Evolutionary conservation across 2,113 vertebrate species (phyloP), one percentile per base, ranked within the genome.

Genomic region (Ginglymostoma cirratum): DNA sequence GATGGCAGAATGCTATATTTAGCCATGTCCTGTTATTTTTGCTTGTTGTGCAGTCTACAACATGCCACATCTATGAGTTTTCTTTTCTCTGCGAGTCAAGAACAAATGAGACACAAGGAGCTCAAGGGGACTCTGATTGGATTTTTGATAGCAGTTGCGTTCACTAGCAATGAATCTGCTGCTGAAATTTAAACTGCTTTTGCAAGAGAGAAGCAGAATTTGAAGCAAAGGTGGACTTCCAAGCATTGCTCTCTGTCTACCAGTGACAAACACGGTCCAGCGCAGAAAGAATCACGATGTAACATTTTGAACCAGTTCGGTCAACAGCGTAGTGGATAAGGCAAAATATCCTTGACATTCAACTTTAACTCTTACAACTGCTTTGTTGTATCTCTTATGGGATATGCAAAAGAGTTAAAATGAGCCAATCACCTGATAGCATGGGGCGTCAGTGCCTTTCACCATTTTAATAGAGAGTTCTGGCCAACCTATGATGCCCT

Each of bases 21-120:
- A 93, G 89, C 89, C 23, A 1, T 10, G 89, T 66, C 61, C 30
- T 93, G 89, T n/a, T 93, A 93, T 93, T 93, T 93, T 67, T 93
- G 65, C 61, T 12, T 38, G n/a, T 66, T 66, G 89, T 93, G 89
- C 89, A 67, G 89, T 66, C 89, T n/a, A 38, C 89, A 93, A 38
- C 23, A 92, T 92, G 89, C 61, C 61, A 67, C 89, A 66, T 93
- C 89, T 93, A n/a, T n/a, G 55, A 66, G 17, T 24, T 92, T 92
- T 89, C n/a, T 23, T 48, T n/a, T 45, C 42, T 45, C 89, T 66
- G 34, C 38, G 55, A 66, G 38, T 17, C 34, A 93, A 67, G 89
- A 66, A 93, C 61, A 66, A n/a, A 66, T 0, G 19, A 38, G 61
- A 93, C 65, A 7, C 19, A 38, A 23, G 61, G 61, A 93, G 61